These are phyloP conservation scores for Aldabrachelys gigantea DNA, from an alignment of 2,113 vertebrate genomes.

Conservation along the genomic window DNA sequence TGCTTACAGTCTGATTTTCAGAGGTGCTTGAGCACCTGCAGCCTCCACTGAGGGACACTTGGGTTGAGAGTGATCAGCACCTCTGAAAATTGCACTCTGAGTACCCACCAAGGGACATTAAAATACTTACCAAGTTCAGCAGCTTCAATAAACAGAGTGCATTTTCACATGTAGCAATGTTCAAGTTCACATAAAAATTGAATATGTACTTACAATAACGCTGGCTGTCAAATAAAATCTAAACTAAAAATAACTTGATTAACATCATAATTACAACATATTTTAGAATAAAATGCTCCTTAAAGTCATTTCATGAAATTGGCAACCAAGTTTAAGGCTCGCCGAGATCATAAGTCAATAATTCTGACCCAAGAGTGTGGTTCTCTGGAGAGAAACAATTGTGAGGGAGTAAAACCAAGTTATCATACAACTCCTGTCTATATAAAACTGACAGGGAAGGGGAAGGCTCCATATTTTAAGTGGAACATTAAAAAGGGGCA, in stretches of 20 bases:
- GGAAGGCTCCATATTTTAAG: not conserved
- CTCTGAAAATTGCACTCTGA: not conserved
- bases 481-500: not conserved
- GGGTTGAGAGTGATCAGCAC: not conserved
- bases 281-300: not conserved
- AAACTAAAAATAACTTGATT: not conserved
- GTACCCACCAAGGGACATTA: not conserved
- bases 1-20: rapidly evolving
- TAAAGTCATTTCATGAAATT: not conserved
- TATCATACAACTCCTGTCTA: not conserved
- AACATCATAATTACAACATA: not conserved
- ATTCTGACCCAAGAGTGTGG: not conserved
- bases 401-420: not conserved
- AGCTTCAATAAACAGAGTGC: not conserved
- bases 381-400: not conserved
- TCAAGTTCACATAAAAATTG: not conserved
- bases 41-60: not conserved
- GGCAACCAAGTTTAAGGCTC: not conserved
- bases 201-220: not conserved
- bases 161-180: not conserved
- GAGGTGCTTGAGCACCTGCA: not conserved
- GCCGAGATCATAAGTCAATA: too few relatives aligned
- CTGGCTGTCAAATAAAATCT: not conserved
- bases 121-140: not conserved
- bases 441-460: not conserved